Evolutionary conservation across 2,888 invertebrate genomes (phyloP).

Genomic region (Euclidia mi): DNA sequence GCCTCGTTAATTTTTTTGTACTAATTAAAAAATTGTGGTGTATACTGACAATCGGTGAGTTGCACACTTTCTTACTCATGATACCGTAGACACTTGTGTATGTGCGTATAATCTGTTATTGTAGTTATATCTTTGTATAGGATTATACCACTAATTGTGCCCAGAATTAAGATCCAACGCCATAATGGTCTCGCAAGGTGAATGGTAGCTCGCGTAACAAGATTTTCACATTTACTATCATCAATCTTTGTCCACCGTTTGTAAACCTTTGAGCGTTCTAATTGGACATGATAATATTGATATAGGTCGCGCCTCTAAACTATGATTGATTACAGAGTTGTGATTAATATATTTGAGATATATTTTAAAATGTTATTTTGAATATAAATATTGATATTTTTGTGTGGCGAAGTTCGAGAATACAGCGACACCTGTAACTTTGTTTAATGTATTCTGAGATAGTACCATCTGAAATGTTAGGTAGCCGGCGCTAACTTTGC

Average conservation of each 20-base stretch:
- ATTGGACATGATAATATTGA: constrained; percentile 63
- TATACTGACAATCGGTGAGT: constrained; percentile 79
- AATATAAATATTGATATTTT: constrained; percentile 35
- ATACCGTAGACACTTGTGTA: background rate
- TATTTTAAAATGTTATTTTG: constrained; percentile 2
- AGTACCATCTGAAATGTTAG: constrained; percentile 42
- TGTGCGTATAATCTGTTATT: background rate
- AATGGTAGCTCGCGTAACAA: constrained; percentile 45
- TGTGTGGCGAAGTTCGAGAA: constrained; percentile 29
- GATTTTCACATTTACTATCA: constrained; percentile 59
- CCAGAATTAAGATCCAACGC: constrained; percentile 22
- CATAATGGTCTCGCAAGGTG: constrained; percentile 33
- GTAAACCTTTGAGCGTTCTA: constrained; percentile 68
- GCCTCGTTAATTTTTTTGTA: too few species aligned
- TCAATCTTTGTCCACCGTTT: constrained; percentile 65
- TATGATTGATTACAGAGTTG: constrained; percentile 60
- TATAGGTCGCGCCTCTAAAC: constrained; percentile 58
- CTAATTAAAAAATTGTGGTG: too few species aligned
- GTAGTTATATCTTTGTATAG: background rate
- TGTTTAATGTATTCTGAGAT: constrained; percentile 52
- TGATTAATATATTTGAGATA: constrained; percentile 26
- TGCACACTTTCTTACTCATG: background rate
- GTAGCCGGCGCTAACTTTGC: constrained; percentile 30
- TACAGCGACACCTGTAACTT: constrained; percentile 45
- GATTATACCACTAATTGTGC: constrained; percentile 15